Evolutionary conservation across 2,888 invertebrate species (phyloP), one percentile per base, ranked within the genome.

Genomic region (Ctena decussata): DNA sequence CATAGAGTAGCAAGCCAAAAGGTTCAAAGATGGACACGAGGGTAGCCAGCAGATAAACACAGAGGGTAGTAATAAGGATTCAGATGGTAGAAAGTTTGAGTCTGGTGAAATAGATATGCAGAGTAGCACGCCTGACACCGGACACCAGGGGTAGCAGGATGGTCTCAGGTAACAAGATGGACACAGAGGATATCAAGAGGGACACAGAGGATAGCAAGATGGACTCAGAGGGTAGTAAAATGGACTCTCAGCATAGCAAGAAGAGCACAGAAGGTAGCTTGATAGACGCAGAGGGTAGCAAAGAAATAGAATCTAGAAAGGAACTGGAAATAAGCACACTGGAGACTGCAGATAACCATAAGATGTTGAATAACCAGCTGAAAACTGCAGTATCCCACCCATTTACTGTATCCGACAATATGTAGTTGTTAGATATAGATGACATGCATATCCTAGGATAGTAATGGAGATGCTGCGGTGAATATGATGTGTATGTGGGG

Each of bases 391-490:
- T 49, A 49, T 21, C 49, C 49, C n/a, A 21, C 12, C 49, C 49
- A 21, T 49, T 21, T 24, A 44, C 35, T 77, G 30, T n/a, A n/a
- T 79, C 27, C 75, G 71, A 39, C 57, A 76, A 39, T 46, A 79
- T 70, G 76, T 80, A 18, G 39, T 76, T 27, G 80, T 76, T n/a
- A 32, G 35, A 24, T 77, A 80, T 72, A 41, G 71, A 53, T 60
- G 72, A 18, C 32, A 71, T 15, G 41, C 69, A 3, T 84, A 84
- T 32, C 83, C 83, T 18, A 72, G 79, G 5, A 21, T 46, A 39
- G 78, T 79, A n/a, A n/a, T 24, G 35, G 5, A 35, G 75, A 79
- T 70, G 39, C 46, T 30, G n/a, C n/a, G 70, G 69, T 24, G 75
- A 70, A 37, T 46, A 65, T 30, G 49, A 74, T 32, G 24, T 80